Evolutionary conservation across 2,113 vertebrate genomes (phyloP).

Genomic region (Calcarius ornatus): DNA sequence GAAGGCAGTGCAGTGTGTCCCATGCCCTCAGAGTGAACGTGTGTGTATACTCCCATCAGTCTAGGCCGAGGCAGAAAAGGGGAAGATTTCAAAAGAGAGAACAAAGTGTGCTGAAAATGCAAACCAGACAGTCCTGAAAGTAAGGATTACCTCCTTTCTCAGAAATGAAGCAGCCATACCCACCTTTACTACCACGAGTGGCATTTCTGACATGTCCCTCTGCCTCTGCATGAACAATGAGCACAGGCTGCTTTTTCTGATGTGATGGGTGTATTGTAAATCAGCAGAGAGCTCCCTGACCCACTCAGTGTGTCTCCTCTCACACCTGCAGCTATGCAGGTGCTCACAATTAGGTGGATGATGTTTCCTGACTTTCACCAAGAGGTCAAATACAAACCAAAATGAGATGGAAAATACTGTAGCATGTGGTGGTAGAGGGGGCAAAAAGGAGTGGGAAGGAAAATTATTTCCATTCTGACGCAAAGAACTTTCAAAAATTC

Average conservation of each 20-base stretch:
- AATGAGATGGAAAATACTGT: constrained; percentile 8
- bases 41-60: background rate
- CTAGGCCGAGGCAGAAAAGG: background rate
- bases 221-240: background rate
- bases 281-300: background rate
- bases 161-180: background rate
- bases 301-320: background rate
- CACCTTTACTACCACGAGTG: background rate
- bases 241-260: background rate
- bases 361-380: constrained; percentile 42
- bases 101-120: background rate
- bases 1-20: background rate
- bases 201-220: background rate
- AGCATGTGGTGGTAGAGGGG: background rate
- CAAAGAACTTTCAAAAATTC: constrained; percentile 11
- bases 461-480: constrained; percentile 27
- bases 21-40: background rate
- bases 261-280: background rate
- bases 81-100: background rate
- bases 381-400: constrained; percentile 20
- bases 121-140: background rate
- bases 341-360: constrained; percentile 22
- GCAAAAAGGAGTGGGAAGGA: constrained; percentile 20
- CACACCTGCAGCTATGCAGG: constrained; percentile 28
- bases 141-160: background rate